Evolutionary conservation across 2,113 vertebrate genomes (phyloP).

Genomic region (Neomonachus schauinslandi): DNA sequence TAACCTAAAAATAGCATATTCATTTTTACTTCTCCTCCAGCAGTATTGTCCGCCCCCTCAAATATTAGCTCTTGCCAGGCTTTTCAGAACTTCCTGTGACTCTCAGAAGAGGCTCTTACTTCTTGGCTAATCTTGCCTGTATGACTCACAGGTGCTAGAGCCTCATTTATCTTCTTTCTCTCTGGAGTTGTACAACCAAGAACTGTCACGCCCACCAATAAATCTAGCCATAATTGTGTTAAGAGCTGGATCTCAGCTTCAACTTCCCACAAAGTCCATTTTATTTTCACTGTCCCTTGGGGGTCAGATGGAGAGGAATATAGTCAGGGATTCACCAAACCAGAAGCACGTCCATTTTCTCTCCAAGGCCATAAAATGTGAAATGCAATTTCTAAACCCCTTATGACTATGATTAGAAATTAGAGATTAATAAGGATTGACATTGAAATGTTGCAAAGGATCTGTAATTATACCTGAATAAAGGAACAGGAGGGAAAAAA

Average conservation of each 20-base stretch:
- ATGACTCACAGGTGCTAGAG: constrained; percentile 70
- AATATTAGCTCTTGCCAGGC: not conserved
- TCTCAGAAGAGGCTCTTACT: constrained; percentile 76
- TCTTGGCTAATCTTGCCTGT: constrained; percentile 69
- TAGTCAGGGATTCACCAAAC: constrained; percentile 75
- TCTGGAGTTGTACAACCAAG: constrained; percentile 58
- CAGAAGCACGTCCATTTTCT: constrained; percentile 77
- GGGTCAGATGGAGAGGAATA: constrained; percentile 54
- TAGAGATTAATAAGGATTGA: constrained; percentile 90
- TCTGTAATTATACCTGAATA: constrained; percentile 87
- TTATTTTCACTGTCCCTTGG: constrained; percentile 56
- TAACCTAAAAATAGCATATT: constrained; percentile 59
- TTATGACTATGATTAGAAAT: constrained; percentile 86
- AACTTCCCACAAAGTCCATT: constrained; percentile 66
- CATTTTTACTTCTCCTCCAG: constrained; percentile 50
- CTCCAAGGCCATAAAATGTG: constrained; percentile 74
- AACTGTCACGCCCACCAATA: constrained; percentile 77
- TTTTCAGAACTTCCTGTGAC: constrained; percentile 68
- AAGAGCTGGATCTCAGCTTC: constrained; percentile 68
- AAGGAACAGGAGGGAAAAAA: constrained; percentile 81
- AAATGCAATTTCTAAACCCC: constrained; percentile 83
- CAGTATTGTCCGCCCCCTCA: not conserved
- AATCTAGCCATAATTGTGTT: constrained; percentile 80
- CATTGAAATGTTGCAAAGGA: constrained; percentile 85
- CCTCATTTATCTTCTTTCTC: constrained; percentile 84